A percentile compares a stretch with the other conserved stretches of the same genome.
phyloP scores from a whole-genome alignment of 2,888 invertebrate species.

The Hypena proboscidalis region DNA sequence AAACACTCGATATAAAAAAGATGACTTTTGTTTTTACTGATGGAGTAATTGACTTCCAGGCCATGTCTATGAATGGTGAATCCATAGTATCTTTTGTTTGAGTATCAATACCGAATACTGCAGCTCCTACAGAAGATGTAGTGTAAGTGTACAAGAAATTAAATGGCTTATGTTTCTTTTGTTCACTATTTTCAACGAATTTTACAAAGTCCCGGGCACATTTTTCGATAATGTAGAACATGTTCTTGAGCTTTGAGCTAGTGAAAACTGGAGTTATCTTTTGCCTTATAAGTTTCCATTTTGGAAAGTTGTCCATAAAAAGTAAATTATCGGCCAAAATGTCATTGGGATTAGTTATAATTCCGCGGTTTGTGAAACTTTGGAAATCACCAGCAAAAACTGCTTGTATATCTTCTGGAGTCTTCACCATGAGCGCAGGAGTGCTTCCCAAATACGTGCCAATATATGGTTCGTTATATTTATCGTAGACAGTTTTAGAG shows the following conservation, averaged over 20 bases:
- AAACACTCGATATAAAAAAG: slow-evolving; percentile 41
- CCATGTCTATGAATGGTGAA: slow-evolving; percentile 63
- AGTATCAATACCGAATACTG: slow-evolving; percentile 73
- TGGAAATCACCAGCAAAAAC: slow-evolving; percentile 61
- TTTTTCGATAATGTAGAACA: slow-evolving; percentile 65
- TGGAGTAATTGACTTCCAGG: slow-evolving; percentile 51
- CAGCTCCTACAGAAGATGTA: slow-evolving; percentile 63
- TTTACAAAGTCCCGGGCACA: slow-evolving; percentile 62
- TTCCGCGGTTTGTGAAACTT: slow-evolving; percentile 62
- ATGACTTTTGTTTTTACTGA: slow-evolving; percentile 40
- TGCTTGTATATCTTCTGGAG: slow-evolving; percentile 58
- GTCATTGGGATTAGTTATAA: slow-evolving; percentile 54
- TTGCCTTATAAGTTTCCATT: slow-evolving; percentile 69
- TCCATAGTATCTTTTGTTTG: slow-evolving; percentile 61
- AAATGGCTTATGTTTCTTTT: slow-evolving; percentile 51
- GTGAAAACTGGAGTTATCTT: slow-evolving; percentile 71
- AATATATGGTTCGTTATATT: slow-evolving; percentile 47
- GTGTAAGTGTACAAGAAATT: slow-evolving; percentile 59
- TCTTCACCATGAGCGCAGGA: slow-evolving; percentile 57
- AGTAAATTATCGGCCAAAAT: slow-evolving; percentile 60
- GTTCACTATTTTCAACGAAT: slow-evolving; percentile 46
- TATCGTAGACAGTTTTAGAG: slow-evolving; percentile 58
- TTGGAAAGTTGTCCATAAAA: slow-evolving; percentile 57
- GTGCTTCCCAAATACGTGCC: slow-evolving; percentile 52
- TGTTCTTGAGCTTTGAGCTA: slow-evolving; percentile 62